These are phyloP conservation scores for Ictidomys tridecemlineatus DNA, from an alignment of 2,113 vertebrate species.

Conservation along the genomic window DNA sequence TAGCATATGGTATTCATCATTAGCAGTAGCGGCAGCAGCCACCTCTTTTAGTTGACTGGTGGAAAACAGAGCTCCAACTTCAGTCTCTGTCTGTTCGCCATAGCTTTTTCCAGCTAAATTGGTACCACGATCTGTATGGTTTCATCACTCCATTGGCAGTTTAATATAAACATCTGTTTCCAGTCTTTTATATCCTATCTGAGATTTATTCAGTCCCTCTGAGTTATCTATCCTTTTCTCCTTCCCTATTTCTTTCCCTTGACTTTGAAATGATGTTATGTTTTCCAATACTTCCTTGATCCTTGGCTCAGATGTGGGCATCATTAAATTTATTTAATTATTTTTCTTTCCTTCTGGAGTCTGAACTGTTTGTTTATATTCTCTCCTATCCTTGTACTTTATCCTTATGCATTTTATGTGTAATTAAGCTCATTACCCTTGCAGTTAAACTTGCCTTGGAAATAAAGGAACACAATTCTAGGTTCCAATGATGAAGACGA, in stretches of 20 bases:
- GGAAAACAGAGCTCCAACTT: slow-evolving; percentile 79
- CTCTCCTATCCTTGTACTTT: neutral
- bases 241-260: slow-evolving; percentile 63
- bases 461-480: slow-evolving; percentile 31
- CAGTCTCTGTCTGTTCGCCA: slow-evolving; percentile 63
- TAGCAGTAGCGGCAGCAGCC: slow-evolving; percentile 85
- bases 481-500: slow-evolving; percentile 42
- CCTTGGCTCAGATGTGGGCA: slow-evolving; percentile 64
- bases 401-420: neutral
- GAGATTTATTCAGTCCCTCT: slow-evolving; percentile 70
- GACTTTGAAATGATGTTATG: slow-evolving; percentile 59
- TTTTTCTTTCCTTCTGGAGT: neutral
- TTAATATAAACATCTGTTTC: slow-evolving; percentile 76
- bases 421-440: slow-evolving; percentile 36
- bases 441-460: slow-evolving; percentile 42
- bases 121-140: slow-evolving; percentile 77
- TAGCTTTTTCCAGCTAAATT: slow-evolving; percentile 77
- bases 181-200: slow-evolving; percentile 3
- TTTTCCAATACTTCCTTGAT: slow-evolving; percentile 73
- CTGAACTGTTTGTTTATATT: slow-evolving; percentile 61
- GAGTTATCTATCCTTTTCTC: slow-evolving; percentile 72
- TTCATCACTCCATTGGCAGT: slow-evolving; percentile 73
- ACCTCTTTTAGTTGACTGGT: slow-evolving; percentile 81
- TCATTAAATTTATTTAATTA: slow-evolving; percentile 76
- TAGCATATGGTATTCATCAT: slow-evolving; percentile 90